A percentile compares a stretch with the other conserved stretches of the same genome.
phyloP scores from a whole-genome alignment of 2,113 vertebrate genomes.

The Phocoena sinus region DNA sequence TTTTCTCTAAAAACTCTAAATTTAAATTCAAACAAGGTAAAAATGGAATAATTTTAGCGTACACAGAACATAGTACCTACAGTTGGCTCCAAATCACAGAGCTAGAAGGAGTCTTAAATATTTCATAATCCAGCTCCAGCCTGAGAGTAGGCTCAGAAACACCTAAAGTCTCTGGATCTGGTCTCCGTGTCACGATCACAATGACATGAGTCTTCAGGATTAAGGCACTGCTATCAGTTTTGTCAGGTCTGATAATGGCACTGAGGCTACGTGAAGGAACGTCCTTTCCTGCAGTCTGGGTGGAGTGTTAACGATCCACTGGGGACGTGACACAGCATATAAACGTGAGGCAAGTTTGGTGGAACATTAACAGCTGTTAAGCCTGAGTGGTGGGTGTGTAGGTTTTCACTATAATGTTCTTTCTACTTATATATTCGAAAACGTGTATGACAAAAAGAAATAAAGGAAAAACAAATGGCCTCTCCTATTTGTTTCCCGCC shows the following conservation, averaged over 20 bases:
- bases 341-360: not conserved
- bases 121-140: not conserved
- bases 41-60: not conserved
- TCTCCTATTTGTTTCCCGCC: not conserved
- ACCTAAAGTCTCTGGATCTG: rapidly evolving
- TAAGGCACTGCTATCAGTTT: rapidly evolving
- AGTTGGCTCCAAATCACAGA: not conserved
- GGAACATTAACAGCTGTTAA: not conserved
- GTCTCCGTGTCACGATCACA: rapidly evolving
- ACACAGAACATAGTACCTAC: not conserved
- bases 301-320: rapidly evolving
- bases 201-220: rapidly evolving
- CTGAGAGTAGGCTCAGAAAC: not conserved
- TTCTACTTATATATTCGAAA: not conserved
- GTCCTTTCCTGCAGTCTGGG: rapidly evolving
- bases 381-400: not conserved
- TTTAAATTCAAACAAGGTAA: not conserved
- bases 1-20: not conserved
- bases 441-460: not conserved
- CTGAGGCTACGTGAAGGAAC: not conserved
- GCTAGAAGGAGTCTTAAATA: not conserved
- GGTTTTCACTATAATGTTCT: not conserved
- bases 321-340: not conserved
- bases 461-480: no score
- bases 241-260: no score